Evolutionary conservation across 1,140 invertebrate genomes (phyloP), one percentile per base, ranked within the genome.

Genomic region (Wiebesia pumilae): DNA sequence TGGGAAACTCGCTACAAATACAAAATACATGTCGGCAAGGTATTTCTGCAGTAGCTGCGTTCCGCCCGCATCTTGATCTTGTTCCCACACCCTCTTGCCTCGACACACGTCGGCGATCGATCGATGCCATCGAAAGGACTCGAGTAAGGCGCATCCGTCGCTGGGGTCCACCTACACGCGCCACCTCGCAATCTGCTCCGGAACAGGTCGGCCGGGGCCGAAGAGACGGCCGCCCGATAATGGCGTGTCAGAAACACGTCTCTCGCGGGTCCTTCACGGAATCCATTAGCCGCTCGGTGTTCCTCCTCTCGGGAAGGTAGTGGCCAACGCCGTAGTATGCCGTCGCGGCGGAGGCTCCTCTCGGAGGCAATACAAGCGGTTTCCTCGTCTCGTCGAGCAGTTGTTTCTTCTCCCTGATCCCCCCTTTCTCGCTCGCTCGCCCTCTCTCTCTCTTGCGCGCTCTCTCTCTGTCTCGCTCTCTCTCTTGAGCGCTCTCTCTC

Each of bases 231-330:
- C 21, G 24, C 4, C 58, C 67, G 81, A 83, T 83, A 83, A 83
- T 83, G 51, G 82, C 27, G 43, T 58, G 81, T 73, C 81, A 73
- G 30, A 30, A 33, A 30, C 67, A 47, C n/a, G 67, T 73, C 81
- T 51, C 81, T 30, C 21, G 71, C 51, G 21, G 51, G n/a, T 69
- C 51, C 82, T 85, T 85, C 84, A 43, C 33, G 27, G 78, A 81
- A 85, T 81, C 84, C 65, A 85, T 85, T 85, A 85, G 65, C 51
- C 24, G 78, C 24, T 69, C 24, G 7, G 54, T 24, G 83, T 21
- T 38, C 77, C 77, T 78, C 47, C 77, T 51, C 47, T 27, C n/a
- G 30, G 4, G 58, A 62, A 62, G 58, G 58, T 27, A 62, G 58
- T 27, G 58, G 21, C 27, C 51, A 16, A 21, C 3, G 51, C 19